Evolutionary conservation across 92 coral and sea anemone species (phyloP).

Genomic region (Epizoanthus illoricatus): DNA sequence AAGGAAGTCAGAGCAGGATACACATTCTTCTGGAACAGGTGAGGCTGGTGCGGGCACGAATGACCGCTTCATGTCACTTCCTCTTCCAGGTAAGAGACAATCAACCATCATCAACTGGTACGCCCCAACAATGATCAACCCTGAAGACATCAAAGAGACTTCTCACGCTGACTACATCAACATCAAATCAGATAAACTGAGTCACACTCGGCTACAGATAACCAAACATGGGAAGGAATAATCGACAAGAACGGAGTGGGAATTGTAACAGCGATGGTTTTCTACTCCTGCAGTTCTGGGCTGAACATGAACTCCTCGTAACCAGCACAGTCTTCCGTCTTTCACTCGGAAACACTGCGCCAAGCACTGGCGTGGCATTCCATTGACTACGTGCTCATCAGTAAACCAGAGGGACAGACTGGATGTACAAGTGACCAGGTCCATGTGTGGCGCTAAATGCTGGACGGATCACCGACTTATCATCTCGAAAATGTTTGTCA

Average conservation of each 20-base stretch:
- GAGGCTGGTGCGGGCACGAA: no score
- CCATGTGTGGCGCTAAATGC: constrained; percentile 26
- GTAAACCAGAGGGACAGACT: neutral
- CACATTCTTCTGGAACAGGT: no score
- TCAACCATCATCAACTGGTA: no score
- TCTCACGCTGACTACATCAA: no score
- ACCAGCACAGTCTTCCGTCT: constrained; percentile 35
- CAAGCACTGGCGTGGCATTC: constrained; percentile 35
- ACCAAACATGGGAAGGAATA: neutral
- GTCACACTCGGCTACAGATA: no score
- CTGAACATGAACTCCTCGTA: constrained; percentile 3
- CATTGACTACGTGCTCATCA: constrained; percentile 22
- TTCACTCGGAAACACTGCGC: neutral
- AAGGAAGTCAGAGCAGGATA: no score
- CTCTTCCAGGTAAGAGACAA: no score
- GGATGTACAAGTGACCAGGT: constrained; percentile 15
- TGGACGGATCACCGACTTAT: constrained; percentile 23
- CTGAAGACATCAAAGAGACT: no score
- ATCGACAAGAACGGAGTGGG: constrained; percentile 23
- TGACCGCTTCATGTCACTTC: no score
- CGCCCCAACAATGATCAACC: no score
- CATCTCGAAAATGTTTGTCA: neutral
- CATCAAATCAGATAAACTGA: no score
- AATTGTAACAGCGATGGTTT: constrained; percentile 6
- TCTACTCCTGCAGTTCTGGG: constrained; percentile 12